These are phyloP conservation scores for Acropora yongei DNA, from an alignment of 64 coral and sea anemone genomes.

Conservation along the genomic window DNA sequence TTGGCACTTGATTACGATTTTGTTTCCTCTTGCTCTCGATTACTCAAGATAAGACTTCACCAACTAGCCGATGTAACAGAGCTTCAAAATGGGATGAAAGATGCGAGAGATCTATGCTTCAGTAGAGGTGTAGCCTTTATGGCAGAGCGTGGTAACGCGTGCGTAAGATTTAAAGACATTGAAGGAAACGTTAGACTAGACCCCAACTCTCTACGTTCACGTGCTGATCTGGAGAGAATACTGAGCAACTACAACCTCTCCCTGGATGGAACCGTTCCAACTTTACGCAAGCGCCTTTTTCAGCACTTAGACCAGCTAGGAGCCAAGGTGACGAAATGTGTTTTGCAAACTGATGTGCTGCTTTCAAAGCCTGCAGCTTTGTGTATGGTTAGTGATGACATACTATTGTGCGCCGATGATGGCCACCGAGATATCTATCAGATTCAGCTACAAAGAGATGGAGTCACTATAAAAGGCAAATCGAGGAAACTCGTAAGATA, in stretches of 20 bases:
- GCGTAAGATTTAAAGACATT: constrained; percentile 60
- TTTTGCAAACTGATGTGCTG: constrained; percentile 41
- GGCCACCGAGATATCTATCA: constrained; percentile 59
- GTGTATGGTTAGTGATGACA: constrained; percentile 55
- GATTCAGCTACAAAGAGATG: constrained; percentile 53
- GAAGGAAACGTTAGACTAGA: constrained; percentile 51
- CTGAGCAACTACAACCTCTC: too few species aligned
- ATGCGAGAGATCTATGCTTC: too few species aligned
- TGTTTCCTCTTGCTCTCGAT: background rate
- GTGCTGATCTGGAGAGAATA: constrained; percentile 21
- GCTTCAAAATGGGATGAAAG: constrained; percentile 32
- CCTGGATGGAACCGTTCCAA: too few species aligned
- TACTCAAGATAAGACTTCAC: constrained; percentile 35
- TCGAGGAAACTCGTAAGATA: too few species aligned
- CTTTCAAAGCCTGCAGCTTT: constrained; percentile 8
- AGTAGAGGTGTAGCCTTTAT: too few species aligned
- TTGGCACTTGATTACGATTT: constrained; percentile 45
- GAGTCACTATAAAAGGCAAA: constrained; percentile 62
- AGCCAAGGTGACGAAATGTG: constrained; percentile 15
- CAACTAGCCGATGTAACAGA: too few species aligned
- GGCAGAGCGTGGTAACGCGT: background rate
- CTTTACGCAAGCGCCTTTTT: too few species aligned
- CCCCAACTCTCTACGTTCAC: constrained; percentile 51
- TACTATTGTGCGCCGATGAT: constrained; percentile 60
- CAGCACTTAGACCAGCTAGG: too few species aligned